Base-by-base conservation (phyloP, 2,797 vertebrate genomes). In the Steatocranus sp. region DNA sequence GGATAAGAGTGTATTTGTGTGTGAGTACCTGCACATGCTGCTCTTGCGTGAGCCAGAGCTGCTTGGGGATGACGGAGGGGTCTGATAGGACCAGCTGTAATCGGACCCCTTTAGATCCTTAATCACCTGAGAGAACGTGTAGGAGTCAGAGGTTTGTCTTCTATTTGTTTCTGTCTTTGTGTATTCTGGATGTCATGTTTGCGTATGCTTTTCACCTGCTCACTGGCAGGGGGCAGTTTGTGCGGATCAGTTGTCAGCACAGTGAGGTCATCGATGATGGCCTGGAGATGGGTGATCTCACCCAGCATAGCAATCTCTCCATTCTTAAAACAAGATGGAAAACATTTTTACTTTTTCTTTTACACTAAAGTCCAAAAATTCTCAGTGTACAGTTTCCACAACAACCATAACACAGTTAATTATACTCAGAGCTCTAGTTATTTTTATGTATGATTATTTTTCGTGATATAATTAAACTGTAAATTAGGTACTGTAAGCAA, bases 291-390 rank as follows among this genome's bases (percentile, higher is more conserved):
- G 7, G 98, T 99, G 94, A 99, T 98, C 95, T 99, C 98, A 8
- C 98, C 98, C 94, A 99, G 93, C 98, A 99, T 99, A 86, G 98
- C 97, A 23, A 99, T 97, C 95, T 99, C 98, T 78, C 98, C 98
- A 0, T 98, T 98, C 98, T 99, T 87, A 54, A 75, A 56, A 58
- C 1, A 23, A 51, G 4, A 73, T 1, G 17, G 3, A 50, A 54
- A 6, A 32, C 8, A 10, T 34, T 49, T 49, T 74, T 12, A 54
- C 3, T 43, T 43, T 30, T 76, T 56, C 6, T 51, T 50, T 27
- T 14, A n/a, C n/a, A 2, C 8, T 50, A 8, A 58, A 32, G 38
- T 27, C 27, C 36, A 7, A 36, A 10, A 0, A 10, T 25, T 25
- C 36, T 68, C 8, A 68, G 20, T 43, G 20, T 25, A 17, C 36